These are phyloP conservation scores for Nephotettix cincticeps DNA, from an alignment of 1,140 invertebrate species.

Conservation along the genomic window DNA sequence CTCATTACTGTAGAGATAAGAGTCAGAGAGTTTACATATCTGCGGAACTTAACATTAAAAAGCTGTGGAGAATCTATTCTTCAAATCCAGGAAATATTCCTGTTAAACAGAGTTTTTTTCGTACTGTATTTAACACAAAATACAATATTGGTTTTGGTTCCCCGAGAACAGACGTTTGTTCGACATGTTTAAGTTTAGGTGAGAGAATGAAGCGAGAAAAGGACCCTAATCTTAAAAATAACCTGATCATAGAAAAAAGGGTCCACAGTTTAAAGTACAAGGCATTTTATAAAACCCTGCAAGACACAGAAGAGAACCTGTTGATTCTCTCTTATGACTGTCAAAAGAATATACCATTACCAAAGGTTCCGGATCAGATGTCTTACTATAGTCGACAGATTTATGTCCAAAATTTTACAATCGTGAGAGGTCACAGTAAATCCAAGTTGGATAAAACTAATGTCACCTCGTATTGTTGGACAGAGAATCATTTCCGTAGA, in stretches of 20 bases:
- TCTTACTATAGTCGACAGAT: constrained; percentile 43
- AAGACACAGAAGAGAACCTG: constrained; percentile 37
- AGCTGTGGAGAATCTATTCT: constrained; percentile 14
- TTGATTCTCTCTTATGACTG: constrained; percentile 45
- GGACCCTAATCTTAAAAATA: constrained; percentile 12
- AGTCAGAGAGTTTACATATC: neutral
- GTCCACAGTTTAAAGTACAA: constrained; percentile 42
- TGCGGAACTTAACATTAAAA: constrained; percentile 15
- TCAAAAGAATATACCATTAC: constrained; percentile 44
- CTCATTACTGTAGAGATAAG: constrained; percentile 15
- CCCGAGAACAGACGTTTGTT: constrained; percentile 19
- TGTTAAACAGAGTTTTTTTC: constrained; percentile 33
- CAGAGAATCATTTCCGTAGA: constrained; percentile 40
- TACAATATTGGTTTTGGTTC: constrained; percentile 36
- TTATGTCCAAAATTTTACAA: constrained; percentile 44
- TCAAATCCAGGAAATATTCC: constrained; percentile 1
- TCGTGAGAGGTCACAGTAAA: constrained; percentile 39
- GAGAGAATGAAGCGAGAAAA: constrained; percentile 34
- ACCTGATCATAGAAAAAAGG: constrained; percentile 35
- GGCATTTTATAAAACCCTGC: constrained; percentile 42
- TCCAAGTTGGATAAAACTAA: constrained; percentile 33
- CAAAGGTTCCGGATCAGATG: constrained; percentile 44
- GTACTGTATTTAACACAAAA: constrained; percentile 33
- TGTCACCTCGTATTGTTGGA: constrained; percentile 42
- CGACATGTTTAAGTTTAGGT: constrained; percentile 13